phyloP scores from a whole-genome alignment of 2,113 vertebrate genomes.

The Connochaetes taurinus region DNA sequence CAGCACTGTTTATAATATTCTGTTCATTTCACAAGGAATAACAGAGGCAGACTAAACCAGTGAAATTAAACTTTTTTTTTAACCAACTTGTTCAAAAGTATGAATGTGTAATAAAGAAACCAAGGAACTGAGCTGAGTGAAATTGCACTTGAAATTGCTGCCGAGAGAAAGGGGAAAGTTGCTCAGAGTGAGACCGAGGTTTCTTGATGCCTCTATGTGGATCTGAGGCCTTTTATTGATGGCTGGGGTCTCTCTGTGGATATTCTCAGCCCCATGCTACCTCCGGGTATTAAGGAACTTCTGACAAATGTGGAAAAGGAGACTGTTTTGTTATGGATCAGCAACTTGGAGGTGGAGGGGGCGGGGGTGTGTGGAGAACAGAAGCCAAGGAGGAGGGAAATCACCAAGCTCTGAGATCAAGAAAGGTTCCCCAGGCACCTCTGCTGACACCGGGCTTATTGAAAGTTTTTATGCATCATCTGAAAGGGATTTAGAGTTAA shows the following conservation, averaged over 20 bases:
- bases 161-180: neutral
- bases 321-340: neutral
- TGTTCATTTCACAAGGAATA: neutral
- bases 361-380: rapidly evolving
- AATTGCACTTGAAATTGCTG: neutral
- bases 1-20: neutral
- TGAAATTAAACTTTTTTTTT: neutral
- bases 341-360: neutral
- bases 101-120: neutral
- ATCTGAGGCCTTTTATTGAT: neutral
- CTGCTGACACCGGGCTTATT: neutral
- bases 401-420: neutral
- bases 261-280: neutral
- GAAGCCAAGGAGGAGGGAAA: neutral
- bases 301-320: neutral
- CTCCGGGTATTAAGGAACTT: neutral
- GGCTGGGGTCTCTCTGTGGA: neutral
- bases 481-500: neutral
- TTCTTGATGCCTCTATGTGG: too few species aligned
- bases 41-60: neutral
- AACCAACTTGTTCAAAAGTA: neutral
- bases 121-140: neutral
- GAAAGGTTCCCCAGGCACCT: neutral
- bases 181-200: neutral
- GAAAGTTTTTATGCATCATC: neutral